Conservation (phyloP, 2,888 invertebrate species). For the Ceratothoa steindachneri region DNA sequence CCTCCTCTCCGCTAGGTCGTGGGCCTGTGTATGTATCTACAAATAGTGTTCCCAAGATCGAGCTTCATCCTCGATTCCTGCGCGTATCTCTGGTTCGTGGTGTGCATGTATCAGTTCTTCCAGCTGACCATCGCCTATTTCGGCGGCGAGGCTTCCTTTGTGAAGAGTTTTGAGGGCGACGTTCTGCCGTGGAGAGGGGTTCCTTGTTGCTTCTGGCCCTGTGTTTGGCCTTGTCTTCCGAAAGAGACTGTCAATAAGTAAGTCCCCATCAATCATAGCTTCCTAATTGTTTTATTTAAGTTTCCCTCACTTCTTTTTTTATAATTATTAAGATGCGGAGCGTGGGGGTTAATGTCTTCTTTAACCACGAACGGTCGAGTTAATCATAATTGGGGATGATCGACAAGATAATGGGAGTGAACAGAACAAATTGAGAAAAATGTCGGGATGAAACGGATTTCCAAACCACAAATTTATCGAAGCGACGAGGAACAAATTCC, state of each 20-base stretch:
- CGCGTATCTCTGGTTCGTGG: conserved; percentile 38
- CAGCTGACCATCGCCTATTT: conserved; percentile 36
- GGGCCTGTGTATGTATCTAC: conserved; percentile 38
- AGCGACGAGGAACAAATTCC: too few species aligned
- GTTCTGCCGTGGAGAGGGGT: conserved; percentile 36
- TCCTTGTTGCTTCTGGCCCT: conserved; percentile 46
- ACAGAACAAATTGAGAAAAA: too few species aligned
- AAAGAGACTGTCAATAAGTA: conserved; percentile 29
- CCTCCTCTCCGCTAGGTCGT: conserved; percentile 19
- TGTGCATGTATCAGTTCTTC: conserved; percentile 44
- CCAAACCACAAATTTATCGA: too few species aligned
- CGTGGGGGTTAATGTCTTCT: too few species aligned
- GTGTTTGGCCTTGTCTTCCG: conserved; percentile 30
- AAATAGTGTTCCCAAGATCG: conserved; percentile 40
- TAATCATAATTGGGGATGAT: too few species aligned
- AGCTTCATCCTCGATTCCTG: conserved; percentile 35
- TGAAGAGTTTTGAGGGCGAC: conserved; percentile 24
- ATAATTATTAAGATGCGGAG: too few species aligned
- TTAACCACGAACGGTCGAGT: too few species aligned
- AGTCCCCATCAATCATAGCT: too few species aligned
- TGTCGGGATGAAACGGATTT: too few species aligned
- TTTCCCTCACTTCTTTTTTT: too few species aligned
- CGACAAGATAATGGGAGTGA: too few species aligned
- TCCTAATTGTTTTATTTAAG: too few species aligned
- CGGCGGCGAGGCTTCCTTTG: conserved; percentile 37